Conservation (phyloP, 2,113 vertebrate genomes). For the Fulica atra region DNA sequence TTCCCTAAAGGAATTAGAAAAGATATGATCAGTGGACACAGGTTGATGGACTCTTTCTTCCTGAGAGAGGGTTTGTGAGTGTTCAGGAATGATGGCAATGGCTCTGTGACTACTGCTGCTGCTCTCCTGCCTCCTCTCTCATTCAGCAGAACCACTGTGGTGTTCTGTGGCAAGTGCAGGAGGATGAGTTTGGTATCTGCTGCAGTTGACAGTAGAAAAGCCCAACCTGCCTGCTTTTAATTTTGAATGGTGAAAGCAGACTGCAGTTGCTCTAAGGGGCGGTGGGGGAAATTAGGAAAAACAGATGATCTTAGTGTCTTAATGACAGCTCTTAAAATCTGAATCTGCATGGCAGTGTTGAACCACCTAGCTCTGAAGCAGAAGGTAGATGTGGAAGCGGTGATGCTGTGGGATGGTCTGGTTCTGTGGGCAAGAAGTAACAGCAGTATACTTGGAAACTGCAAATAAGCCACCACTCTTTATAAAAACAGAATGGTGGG, state of each 20-base stretch:
- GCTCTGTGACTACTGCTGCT: background rate
- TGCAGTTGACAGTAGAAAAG: background rate
- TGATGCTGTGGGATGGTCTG: background rate
- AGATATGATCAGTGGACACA: background rate
- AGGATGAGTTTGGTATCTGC: background rate
- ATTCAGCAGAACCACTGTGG: background rate
- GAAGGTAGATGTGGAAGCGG: background rate
- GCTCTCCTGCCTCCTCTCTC: background rate
- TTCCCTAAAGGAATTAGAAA: background rate
- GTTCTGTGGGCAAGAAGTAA: background rate
- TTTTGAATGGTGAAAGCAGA: background rate
- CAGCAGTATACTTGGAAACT: background rate
- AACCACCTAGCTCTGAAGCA: background rate
- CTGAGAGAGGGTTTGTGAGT: background rate
- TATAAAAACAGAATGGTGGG: background rate
- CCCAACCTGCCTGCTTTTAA: background rate
- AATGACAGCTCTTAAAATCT: background rate
- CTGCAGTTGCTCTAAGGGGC: background rate
- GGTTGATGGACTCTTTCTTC: background rate
- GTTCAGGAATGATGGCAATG: background rate
- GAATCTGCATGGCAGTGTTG: background rate
- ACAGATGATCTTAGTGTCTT: background rate
- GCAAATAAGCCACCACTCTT: background rate
- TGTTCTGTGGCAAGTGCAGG: background rate
- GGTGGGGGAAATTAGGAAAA: background rate